Evolutionary conservation across 2,113 vertebrate genomes (phyloP), one percentile per base, ranked within the genome.

Genomic region (Numida meleagris): DNA sequence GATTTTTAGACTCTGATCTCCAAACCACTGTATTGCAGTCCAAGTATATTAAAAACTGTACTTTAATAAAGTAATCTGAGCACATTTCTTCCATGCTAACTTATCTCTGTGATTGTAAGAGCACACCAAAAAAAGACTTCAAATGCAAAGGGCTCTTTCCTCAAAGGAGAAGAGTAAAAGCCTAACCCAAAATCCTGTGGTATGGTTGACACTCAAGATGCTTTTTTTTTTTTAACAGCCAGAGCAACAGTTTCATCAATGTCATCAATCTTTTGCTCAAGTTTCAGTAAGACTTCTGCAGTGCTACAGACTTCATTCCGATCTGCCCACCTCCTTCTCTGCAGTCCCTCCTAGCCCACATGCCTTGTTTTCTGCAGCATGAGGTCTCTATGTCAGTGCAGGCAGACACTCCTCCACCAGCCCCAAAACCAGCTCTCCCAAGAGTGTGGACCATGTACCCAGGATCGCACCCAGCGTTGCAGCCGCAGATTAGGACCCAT

Each of bases 401-500:
- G 70, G 34, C 17, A 31, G 34, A 19, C 11, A 9, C 3, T n/a
- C 9, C 74, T 58, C 10, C 9, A 33, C 6, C 12, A n/a, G 3
- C 24, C 40, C 66, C 78, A 5, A 76, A 84, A 17, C 46, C 80
- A 34, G 57, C 0, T 16, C 20, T 16, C 57, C 63, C 66, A 61
- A 57, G 53, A 43, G 65, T 31, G 66, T 19, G 36, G 0, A 23
- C 62, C 25, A 10, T 33, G 25, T 23, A 27, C 46, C 42, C n/a
- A 21, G 66, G 31, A 34, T 6, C 45, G 61, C 34, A 9, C 1
- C 13, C 33, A n/a, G 12, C 0, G 18, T 7, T 27, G 36, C 57
- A 13, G 38, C 65, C 31, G 31, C 58, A 61, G 13, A 21, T 50
- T 38, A 31, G 0, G 10, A 2, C 31, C 81, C 67, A 1, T 0